phyloP scores from a whole-genome alignment of 2,888 invertebrate species.

The Brachycybe producta region DNA sequence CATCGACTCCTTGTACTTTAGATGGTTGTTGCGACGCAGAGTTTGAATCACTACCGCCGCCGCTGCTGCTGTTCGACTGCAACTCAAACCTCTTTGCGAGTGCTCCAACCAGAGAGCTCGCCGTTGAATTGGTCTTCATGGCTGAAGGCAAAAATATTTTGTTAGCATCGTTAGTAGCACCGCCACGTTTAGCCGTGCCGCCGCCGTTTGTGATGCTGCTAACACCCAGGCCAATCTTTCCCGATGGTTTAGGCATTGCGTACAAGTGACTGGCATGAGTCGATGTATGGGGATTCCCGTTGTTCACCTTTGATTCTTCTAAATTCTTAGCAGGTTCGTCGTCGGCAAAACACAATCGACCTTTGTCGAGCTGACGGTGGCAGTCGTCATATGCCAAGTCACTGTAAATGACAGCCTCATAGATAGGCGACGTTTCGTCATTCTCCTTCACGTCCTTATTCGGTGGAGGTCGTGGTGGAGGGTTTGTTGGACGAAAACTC shows the following conservation, averaged over 20 bases:
- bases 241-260: neutral
- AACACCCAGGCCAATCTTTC: no score
- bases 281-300: neutral
- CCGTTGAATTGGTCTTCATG: neutral
- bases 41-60: no score
- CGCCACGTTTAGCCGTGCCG: neutral
- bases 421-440: constrained; percentile 6
- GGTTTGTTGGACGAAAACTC: constrained; percentile 55
- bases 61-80: neutral
- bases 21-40: no score
- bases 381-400: constrained; percentile 15
- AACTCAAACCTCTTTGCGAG: constrained; percentile 18
- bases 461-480: constrained; percentile 34
- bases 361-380: constrained; percentile 7
- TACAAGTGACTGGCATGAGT: neutral
- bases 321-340: neutral
- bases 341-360: neutral
- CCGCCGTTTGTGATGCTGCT: neutral
- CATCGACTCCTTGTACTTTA: no score
- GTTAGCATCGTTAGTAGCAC: neutral
- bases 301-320: neutral
- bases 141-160: neutral
- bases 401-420: constrained; percentile 19
- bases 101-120: constrained; percentile 15
- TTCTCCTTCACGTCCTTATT: constrained; percentile 24